Evolutionary conservation across 2,797 vertebrate species (phyloP).

Genomic region (Hydrolagus colliei): DNA sequence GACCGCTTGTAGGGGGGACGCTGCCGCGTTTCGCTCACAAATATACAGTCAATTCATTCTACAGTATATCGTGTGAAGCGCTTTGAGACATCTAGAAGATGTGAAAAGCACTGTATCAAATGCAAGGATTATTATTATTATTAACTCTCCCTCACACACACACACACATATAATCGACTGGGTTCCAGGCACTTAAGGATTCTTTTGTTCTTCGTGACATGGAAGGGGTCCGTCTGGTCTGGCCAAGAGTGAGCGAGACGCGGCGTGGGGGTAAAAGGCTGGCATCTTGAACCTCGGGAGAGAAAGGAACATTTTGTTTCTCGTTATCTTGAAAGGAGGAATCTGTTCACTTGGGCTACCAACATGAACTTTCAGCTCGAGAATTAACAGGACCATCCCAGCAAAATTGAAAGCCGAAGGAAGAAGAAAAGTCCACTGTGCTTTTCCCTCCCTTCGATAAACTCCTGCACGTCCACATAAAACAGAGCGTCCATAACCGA

Average conservation of each 20-base stretch:
- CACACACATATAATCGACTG: too few relatives aligned
- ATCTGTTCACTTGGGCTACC: background rate
- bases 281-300: background rate
- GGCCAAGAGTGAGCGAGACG: background rate
- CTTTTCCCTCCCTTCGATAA: background rate
- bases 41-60: too few relatives aligned
- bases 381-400: background rate
- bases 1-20: too few relatives aligned
- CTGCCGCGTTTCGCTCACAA: too few relatives aligned
- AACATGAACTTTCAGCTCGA: background rate
- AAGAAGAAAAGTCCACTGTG: background rate
- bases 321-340: background rate
- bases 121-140: too few relatives aligned
- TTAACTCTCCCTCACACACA: too few relatives aligned
- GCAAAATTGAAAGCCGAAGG: background rate
- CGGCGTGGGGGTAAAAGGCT: background rate
- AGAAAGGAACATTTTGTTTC: slow-evolving; percentile 4
- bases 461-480: background rate
- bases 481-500: background rate
- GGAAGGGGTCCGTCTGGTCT: too few relatives aligned
- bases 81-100: too few relatives aligned
- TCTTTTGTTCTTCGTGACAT: background rate
- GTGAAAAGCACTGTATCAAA: too few relatives aligned
- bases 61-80: too few relatives aligned
- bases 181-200: background rate